Base-by-base conservation (phyloP, 2,797 vertebrate species). In the Crypturellus tataupa region DNA sequence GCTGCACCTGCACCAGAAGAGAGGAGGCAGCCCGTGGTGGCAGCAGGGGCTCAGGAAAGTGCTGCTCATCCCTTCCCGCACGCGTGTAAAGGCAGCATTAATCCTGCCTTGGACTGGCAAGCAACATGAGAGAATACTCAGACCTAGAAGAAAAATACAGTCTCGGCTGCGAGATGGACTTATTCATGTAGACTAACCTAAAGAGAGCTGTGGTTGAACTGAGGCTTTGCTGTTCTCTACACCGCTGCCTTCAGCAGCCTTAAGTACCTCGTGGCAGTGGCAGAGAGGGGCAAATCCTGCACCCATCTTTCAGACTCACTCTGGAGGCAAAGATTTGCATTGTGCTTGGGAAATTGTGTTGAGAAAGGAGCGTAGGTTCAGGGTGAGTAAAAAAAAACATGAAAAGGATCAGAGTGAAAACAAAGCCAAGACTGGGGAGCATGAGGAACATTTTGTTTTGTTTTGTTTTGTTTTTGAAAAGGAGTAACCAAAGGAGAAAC, bases 21-120 rank as follows among this genome's bases (percentile, higher is more conserved):
- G 13, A 0, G 2, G 84, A 58, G 47, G 49, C 12, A 29, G 4
- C 1, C 0, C 0, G 1, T 33, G 49, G n/a, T 55, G 20, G 3
- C 2, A 92, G 16, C 33, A 78, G n/a, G 10, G 12, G 37, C 63
- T 63, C 37, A 21, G 55, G 46, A 58, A 35, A 33, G 23, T 13
- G 40, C 9, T 47, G 40, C 10, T 3, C 12, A 16, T 72, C 68
- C 92, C 47, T 65, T 79, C n/a, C 37, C 67, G 31, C 35, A 39
- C 49, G 59, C 23, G 27, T 6, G 25, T 70, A 60, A 79, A 80
- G 39, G 39, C 25, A 76, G 27, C 68, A 40, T 25, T 37, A 59
- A 33, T n/a, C 15, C 35, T 82, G 9, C 58, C 42, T 77, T 0
- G 0, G 33, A 64, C 33, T 64, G 68, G 60, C 64, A 77, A 90